A percentile compares a stretch with the other conserved stretches of the same genome.
phyloP scores from a whole-genome alignment of 2,113 vertebrate species.

The Balaeniceps rex region DNA sequence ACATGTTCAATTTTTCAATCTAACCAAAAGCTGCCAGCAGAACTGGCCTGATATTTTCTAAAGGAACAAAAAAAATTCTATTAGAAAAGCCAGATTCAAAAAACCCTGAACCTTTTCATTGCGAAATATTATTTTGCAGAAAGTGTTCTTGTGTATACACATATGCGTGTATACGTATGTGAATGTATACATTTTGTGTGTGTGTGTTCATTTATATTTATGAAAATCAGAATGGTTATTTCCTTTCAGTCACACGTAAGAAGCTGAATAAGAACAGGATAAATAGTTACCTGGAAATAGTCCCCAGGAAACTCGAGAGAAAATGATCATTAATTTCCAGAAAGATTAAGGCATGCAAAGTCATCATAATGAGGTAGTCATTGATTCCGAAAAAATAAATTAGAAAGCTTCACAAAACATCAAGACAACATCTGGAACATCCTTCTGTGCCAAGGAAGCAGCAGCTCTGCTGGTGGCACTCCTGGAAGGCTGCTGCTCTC shows the following conservation, averaged over 20 bases:
- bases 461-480: neutral
- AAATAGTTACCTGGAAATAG: neutral
- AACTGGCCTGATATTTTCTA: neutral
- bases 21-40: neutral
- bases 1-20: neutral
- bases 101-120: neutral
- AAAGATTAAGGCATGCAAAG: neutral
- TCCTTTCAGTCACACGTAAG: neutral
- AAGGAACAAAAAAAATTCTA: neutral
- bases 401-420: neutral
- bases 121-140: neutral
- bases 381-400: neutral
- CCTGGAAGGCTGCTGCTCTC: no score
- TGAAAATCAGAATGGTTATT: neutral
- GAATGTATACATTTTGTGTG: neutral
- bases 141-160: neutral
- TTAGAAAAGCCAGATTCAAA: neutral
- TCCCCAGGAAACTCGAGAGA: neutral
- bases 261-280: neutral
- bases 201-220: neutral
- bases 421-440: neutral
- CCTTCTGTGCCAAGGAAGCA: neutral
- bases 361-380: neutral
- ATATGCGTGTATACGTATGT: accelerated
- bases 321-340: neutral